Base-by-base conservation (phyloP, 2,113 vertebrate genomes). In the Rhabdomys dilectus region DNA sequence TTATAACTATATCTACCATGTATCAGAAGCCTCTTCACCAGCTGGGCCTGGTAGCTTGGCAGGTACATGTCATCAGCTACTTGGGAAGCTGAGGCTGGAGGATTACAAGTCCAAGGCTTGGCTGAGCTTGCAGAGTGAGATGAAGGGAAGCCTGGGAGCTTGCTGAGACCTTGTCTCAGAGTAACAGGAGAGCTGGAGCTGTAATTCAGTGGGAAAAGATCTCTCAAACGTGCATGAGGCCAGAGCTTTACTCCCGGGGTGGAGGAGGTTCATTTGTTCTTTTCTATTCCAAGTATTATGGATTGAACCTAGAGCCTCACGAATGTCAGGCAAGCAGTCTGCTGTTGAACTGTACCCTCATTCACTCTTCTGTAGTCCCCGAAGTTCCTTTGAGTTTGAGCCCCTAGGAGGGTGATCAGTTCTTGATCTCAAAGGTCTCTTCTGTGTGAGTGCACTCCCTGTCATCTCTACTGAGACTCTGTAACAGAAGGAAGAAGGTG, bases 371-470 rank as follows among this genome's bases (percentile, higher is more conserved):
- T 36, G 26, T 6, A 42, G 82, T 51, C 90, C 36, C 72, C 12
- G 76, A 89, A 85, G 72, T 94, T 53, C 64, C 29, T 42, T 81
- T 70, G 36, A 88, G 34, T 75, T 89, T 48, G 60, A 92, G 75
- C 29, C 10, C 53, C 56, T 48, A 29, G 60, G 36, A 89, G 0
- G 22, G 70, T 62, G 36, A 60, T 81, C 48, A 62, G 31, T 70
- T 76, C 34, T 62, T 72, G 73, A 77, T 90, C 34, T 89, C 78
- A 72, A 51, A 88, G 90, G 45, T 77, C 48, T 34, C 0, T 60
- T 75, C n/a, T 68, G n/a, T 48, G 73, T 51, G 39, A 53, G 21
- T 29, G 53, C 0, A 1, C 13, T 36, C 58, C 39, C 12, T 60
- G 51, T 66, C n/a, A 22, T 21, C 48, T 64, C 12, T 51, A 5